Evolutionary conservation across 2,113 vertebrate species (phyloP), one percentile per base, ranked within the genome.

Genomic region (Cathartes aura): DNA sequence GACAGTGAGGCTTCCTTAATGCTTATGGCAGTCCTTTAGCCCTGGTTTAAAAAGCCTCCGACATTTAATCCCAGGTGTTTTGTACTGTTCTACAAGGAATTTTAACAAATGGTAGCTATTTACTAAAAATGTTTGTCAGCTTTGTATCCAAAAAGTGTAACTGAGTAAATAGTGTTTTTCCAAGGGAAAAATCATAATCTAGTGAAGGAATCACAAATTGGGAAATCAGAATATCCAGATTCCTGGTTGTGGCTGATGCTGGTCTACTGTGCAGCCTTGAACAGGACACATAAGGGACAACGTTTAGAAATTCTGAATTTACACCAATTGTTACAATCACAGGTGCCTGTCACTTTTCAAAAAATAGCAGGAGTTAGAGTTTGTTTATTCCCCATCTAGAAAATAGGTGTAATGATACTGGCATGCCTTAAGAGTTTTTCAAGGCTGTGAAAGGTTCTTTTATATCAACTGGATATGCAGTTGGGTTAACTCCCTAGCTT

Each of bases 91-190:
- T 59, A 16, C n/a, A 20, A 22, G 23, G 32, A 47, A 8, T 27
- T 48, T 36, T 76, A 50, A 79, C 9, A 45, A 59, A 56, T 73
- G 26, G 21, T 6, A 40, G 30, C 47, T 48, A 10, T 64, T 76
- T 34, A 23, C 24, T 52, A 10, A 73, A 83, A 88, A 32, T 34
- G 11, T 60, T 52, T 84, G 48, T 67, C 43, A 48, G 3, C n/a
- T 47, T 4, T 2, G 9, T 55, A 56, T 40, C 43, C 43, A 26
- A 32, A 63, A 68, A 45, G 11, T 0, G 0, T 29, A 43, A 50
- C 2, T 6, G 56, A 79, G 20, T 79, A 71, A 85, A 78, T 10
- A 29, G 15, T 74, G 42, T 27, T 55, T 23, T 50, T 87, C 32
- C n/a, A 30, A n/a, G 23, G 50, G 70, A 6, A 50, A 81, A 70